Conservation (phyloP, 2,888 invertebrate genomes). For the Apamea epomidion region DNA sequence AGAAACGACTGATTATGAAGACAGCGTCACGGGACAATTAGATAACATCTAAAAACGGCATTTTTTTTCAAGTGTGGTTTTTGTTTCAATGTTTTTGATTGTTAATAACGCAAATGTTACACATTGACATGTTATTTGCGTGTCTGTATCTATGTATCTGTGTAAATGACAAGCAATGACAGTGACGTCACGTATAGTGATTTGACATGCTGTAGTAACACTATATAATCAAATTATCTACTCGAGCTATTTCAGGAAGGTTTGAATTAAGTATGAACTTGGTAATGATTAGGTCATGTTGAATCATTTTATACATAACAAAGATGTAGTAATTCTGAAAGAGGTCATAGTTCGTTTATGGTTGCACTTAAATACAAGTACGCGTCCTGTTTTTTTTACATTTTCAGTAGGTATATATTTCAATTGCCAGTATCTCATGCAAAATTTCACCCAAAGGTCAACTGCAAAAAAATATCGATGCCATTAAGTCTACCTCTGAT, state of each 20-base stretch:
- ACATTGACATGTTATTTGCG: conserved; percentile 1
- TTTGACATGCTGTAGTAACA: conserved; percentile 26
- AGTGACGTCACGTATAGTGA: conserved; percentile 29
- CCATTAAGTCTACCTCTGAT: too few relatives aligned
- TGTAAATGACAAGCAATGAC: conserved; percentile 49
- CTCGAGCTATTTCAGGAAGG: background rate
- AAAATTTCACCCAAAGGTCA: too few relatives aligned
- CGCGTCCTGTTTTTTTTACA: conserved; percentile 14
- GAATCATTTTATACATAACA: conserved; percentile 4
- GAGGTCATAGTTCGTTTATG: conserved; percentile 2
- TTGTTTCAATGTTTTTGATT: background rate
- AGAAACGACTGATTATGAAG: background rate
- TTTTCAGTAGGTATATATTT: background rate
- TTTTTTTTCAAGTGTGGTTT: background rate
- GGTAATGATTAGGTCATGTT: background rate
- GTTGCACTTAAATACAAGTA: background rate
- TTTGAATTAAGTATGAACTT: conserved; percentile 4
- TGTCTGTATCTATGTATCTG: background rate
- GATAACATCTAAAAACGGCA: background rate
- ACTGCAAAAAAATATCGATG: too few relatives aligned
- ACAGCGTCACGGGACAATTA: background rate
- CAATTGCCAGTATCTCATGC: too few relatives aligned
- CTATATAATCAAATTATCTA: conserved; percentile 5
- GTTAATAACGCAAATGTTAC: background rate
- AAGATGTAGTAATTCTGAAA: conserved; percentile 14